phyloP scores from a whole-genome alignment of 2,888 invertebrate species.

The Chaetogeoica ovagalla region DNA sequence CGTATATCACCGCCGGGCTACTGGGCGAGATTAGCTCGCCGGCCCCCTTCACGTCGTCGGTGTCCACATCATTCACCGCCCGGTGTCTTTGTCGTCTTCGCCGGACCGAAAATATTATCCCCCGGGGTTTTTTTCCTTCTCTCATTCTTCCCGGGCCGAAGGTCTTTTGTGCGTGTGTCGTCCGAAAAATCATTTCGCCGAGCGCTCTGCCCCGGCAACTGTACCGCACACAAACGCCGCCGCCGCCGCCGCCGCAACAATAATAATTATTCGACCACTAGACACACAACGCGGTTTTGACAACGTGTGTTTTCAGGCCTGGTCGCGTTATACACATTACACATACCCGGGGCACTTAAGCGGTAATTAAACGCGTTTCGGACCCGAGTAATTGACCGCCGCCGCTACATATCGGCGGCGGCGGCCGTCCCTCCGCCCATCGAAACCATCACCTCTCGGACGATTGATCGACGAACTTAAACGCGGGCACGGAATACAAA shows the following conservation, averaged over 20 bases:
- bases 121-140: neutral
- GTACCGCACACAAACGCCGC: neutral
- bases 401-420: conserved; percentile 2
- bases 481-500: neutral
- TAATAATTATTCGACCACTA: conserved; percentile 27
- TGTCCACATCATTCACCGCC: conserved; percentile 42
- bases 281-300: conserved; percentile 26
- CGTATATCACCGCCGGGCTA: conserved; percentile 33
- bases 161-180: neutral
- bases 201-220: too few species aligned
- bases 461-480: conserved; percentile 38
- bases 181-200: too few species aligned
- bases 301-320: neutral
- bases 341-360: conserved; percentile 9
- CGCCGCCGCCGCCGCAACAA: neutral
- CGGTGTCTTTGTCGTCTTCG: conserved; percentile 50
- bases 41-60: conserved; percentile 5
- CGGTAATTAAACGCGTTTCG: conserved; percentile 26
- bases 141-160: neutral
- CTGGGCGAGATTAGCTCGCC: conserved; percentile 33
- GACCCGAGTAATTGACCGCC: conserved; percentile 40
- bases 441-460: neutral
- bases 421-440: neutral
- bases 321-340: neutral
- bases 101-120: conserved; percentile 40